Evolutionary conservation across 2,797 vertebrate genomes (phyloP).

Genomic region (Decapterus maruadsi): DNA sequence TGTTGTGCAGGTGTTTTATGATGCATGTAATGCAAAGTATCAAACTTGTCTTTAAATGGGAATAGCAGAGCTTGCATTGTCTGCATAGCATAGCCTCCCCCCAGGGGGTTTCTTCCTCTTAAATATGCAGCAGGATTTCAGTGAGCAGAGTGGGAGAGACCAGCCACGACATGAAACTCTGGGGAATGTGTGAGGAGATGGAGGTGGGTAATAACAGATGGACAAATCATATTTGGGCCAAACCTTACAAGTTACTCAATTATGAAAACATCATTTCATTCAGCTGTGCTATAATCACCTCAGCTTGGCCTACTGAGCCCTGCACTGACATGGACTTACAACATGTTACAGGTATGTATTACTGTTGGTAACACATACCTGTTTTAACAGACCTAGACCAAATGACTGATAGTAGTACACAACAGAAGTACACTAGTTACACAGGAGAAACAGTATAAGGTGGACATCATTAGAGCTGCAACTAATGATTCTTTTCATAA

Average conservation of each 20-base stretch:
- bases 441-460: neutral
- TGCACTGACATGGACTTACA: too few species aligned
- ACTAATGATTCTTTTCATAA: too few species aligned
- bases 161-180: slow-evolving; percentile 72
- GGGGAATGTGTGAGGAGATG: slow-evolving; percentile 52
- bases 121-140: slow-evolving; percentile 64
- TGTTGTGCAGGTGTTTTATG: neutral
- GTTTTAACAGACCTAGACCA: neutral
- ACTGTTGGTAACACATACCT: neutral
- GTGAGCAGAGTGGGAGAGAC: slow-evolving; percentile 40
- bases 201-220: slow-evolving; percentile 9
- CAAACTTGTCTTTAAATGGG: neutral
- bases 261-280: too few species aligned
- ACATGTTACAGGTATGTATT: too few species aligned
- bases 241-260: neutral
- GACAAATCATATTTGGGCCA: slow-evolving; percentile 7
- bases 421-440: too few species aligned
- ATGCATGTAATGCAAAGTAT: slow-evolving; percentile 13
- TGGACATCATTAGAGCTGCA: neutral
- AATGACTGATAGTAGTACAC: too few species aligned
- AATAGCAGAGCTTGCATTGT: neutral
- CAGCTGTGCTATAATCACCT: neutral
- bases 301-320: neutral
- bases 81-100: slow-evolving; percentile 37
- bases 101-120: slow-evolving; percentile 28